Percentiles rank a stretch among this genome's conserved stretches.
Evolutionary conservation across 1,140 invertebrate genomes (phyloP).

Genomic region (Bombus confusus): DNA sequence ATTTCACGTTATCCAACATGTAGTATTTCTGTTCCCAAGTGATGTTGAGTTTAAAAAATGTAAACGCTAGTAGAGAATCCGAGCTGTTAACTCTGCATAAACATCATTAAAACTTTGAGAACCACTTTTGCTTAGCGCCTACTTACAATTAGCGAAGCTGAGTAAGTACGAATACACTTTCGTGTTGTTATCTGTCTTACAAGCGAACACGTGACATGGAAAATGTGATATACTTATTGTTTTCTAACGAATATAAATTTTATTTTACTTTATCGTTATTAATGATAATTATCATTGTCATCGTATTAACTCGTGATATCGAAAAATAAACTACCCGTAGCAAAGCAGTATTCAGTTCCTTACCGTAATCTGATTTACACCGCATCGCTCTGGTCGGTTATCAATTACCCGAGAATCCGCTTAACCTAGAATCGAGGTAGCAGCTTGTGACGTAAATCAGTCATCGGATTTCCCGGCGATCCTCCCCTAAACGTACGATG

Average conservation of each 20-base stretch:
- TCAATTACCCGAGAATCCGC: conserved; percentile 26
- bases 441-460: conserved; percentile 20
- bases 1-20: not conserved
- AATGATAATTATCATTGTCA: too few species aligned
- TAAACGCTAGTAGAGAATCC: not conserved
- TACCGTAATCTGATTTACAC: conserved; percentile 13
- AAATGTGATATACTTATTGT: not conserved
- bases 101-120: conserved; percentile 40
- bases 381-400: not conserved
- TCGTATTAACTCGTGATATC: not conserved
- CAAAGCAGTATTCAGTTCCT: not conserved
- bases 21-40: not conserved
- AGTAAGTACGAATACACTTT: not conserved
- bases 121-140: not conserved
- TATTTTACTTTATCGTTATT: not conserved
- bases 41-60: not conserved
- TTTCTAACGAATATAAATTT: not conserved
- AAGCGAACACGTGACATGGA: not conserved
- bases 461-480: conserved; percentile 4
- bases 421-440: not conserved
- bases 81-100: conserved; percentile 21
- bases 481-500: not conserved
- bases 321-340: not conserved
- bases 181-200: not conserved
- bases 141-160: not conserved